A percentile compares a stretch with the other conserved stretches of the same genome.
These are phyloP conservation scores for Cabera pusaria DNA, from an alignment of 2,888 invertebrate genomes.

Conservation along the genomic window DNA sequence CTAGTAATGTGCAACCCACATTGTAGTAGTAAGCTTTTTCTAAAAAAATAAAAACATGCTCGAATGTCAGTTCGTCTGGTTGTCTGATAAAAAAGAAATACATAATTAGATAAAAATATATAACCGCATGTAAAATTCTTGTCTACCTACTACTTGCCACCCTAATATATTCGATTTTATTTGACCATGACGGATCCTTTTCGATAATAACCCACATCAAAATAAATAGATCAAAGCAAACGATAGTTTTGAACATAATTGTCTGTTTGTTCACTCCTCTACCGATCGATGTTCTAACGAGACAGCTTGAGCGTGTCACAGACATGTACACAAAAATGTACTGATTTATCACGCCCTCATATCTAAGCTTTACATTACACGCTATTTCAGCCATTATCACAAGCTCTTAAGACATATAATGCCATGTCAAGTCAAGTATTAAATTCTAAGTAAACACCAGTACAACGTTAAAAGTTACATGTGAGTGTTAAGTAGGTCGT, in stretches of 20 bases:
- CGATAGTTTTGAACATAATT: not conserved
- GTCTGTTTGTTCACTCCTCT: constrained; percentile 8
- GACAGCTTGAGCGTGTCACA: constrained; percentile 9
- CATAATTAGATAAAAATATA: too few relatives aligned
- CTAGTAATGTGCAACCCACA: too few relatives aligned
- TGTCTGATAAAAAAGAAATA: too few relatives aligned
- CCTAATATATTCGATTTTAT: too few relatives aligned
- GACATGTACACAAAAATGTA: constrained; percentile 11
- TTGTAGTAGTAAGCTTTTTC: too few relatives aligned
- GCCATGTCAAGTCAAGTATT: constrained; percentile 2
- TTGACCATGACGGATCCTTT: too few relatives aligned
- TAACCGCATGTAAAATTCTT: too few relatives aligned
- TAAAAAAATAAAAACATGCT: too few relatives aligned
- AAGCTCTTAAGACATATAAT: not conserved
- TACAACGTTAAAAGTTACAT: constrained; percentile 8
- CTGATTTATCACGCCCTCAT: constrained; percentile 3
- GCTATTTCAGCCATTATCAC: not conserved
- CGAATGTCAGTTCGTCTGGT: too few relatives aligned
- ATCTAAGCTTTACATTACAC: not conserved
- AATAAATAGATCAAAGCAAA: too few relatives aligned
- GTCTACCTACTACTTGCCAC: too few relatives aligned
- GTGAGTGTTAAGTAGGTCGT: constrained; percentile 11
- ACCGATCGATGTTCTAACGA: constrained; percentile 10
- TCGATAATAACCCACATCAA: too few relatives aligned
- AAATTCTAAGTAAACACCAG: constrained; percentile 7